Base-by-base conservation (phyloP, 2,888 invertebrate species). In the Monopis laevigella region DNA sequence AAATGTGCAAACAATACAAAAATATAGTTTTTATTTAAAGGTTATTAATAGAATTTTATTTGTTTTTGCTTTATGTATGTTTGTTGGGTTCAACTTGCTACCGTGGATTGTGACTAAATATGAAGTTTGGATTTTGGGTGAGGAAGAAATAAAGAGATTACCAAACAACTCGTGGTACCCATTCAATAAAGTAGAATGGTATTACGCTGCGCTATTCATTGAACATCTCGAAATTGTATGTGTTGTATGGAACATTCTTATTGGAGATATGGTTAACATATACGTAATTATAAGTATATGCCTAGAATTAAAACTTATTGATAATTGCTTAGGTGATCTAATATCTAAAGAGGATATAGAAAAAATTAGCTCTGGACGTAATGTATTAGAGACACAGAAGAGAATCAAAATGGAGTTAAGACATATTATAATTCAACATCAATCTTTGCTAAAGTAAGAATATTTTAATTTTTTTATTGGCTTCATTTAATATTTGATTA, bases 161-260 rank as follows among this genome's bases (percentile, higher is more conserved):
- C 77, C 75, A 0, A 66, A 66, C 28, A 71, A 74, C 44, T 74
- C 68, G 4, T 74, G 73, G 74, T 77, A 77, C 44, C 77, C 75
- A 8, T 75, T 75, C 41, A 64, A 73, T 43, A 73, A 71, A 51
- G 51, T 62, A 1, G 54, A 63, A 44, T 73, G 65, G 66, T 77
- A 69, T 48, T 59, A 59, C 28, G 44, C 49, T n/a, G 62, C 54
- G 1, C 77, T 75, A 19, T 32, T 59, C 2, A 74, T 73, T 72
- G 77, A 78, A 48, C 56, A 65, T 41, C 52, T 61, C 2, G 68
- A 69, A 62, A 72, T 73, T 1, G 61, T 56, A 2, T 35, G 68
- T 0, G 67, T 78, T 3, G 59, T 75, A 36, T 56, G 51, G 16
- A 51, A 69, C 1, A 71, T 61, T 32, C 48, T 46, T 2, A 64